These are phyloP conservation scores for Acronicta leporina DNA, from an alignment of 2,888 invertebrate species.

Conservation along the genomic window DNA sequence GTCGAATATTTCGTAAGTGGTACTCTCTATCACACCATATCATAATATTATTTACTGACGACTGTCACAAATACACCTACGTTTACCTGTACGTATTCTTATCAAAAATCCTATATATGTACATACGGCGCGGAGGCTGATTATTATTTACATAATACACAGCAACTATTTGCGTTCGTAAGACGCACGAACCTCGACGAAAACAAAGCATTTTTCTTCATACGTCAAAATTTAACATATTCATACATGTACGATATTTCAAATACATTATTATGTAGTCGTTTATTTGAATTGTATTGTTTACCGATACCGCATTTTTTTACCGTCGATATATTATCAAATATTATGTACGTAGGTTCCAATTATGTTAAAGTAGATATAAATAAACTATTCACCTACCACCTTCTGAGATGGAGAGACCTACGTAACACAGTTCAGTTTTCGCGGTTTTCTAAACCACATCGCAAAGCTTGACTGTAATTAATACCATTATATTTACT, in stretches of 20 bases:
- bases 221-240: conserved; percentile 18
- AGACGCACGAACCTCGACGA: conserved; percentile 49
- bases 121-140: conserved; percentile 37
- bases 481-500: conserved; percentile 30
- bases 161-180: conserved; percentile 44
- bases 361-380: too few species aligned
- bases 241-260: conserved; percentile 6
- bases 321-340: neutral
- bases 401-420: conserved; percentile 15
- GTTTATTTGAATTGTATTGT: conserved; percentile 5
- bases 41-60: conserved; percentile 19
- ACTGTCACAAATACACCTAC: conserved; percentile 33
- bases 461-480: conserved; percentile 36
- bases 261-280: conserved; percentile 12
- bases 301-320: neutral
- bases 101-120: conserved; percentile 45
- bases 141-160: conserved; percentile 56
- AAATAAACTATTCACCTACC: too few species aligned
- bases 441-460: conserved; percentile 60
- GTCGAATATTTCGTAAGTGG: conserved; percentile 83
- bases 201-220: conserved; percentile 50
- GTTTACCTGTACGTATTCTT: conserved; percentile 41
- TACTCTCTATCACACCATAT: conserved; percentile 17
- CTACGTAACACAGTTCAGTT: conserved; percentile 41
- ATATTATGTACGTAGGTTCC: too few species aligned